Base-by-base conservation (phyloP, 2,797 vertebrate genomes). In the Sibirionetta formosa region DNA sequence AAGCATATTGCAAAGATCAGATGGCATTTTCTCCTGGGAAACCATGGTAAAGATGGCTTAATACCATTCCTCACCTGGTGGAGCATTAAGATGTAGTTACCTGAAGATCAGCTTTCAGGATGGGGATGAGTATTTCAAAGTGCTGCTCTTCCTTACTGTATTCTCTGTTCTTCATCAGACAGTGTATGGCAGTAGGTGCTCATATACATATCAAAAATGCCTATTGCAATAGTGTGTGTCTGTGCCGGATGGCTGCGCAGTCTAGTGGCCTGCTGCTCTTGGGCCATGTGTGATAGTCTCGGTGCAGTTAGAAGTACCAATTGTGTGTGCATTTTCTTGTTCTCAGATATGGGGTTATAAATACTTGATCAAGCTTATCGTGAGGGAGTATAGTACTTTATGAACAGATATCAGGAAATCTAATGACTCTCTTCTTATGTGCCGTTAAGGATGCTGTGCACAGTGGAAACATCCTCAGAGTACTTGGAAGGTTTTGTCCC, bases 191-290 rank as follows among this genome's bases (percentile, higher is more conserved):
- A 87, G 11, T 24, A 61, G 86, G 51, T 71, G 70, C 18, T 61
- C 46, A 13, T 5, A 16, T 12, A 11, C 46, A 17, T 23, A 11
- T 81, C 66, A 51, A 19, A 66, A 68, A 50, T 26, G 19, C 69
- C 12, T 46, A 1, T 57, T 77, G 51, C 5, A 14, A 11, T 57
- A 7, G 0, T 0, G 1, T 11, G 9, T 3, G 8, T 64, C 0
- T 0, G 51, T 65, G 51, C 68, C 50, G 57, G 42, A 4, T 48
- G 53, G n/a, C 60, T 68, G 3, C 11, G 2, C 7, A 54, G 61
- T 54, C 24, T 71, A 56, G 35, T 64, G 1, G 9, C 0, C 2
- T 66, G 71, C 60, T 53, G 50, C 31, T 11, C 31, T 63, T 91
- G 46, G 50, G 72, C 72, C 60, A 1, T 35, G 60, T 0, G 33